Conservation (phyloP, 2,888 invertebrate genomes). For the Aphrophora alni region DNA sequence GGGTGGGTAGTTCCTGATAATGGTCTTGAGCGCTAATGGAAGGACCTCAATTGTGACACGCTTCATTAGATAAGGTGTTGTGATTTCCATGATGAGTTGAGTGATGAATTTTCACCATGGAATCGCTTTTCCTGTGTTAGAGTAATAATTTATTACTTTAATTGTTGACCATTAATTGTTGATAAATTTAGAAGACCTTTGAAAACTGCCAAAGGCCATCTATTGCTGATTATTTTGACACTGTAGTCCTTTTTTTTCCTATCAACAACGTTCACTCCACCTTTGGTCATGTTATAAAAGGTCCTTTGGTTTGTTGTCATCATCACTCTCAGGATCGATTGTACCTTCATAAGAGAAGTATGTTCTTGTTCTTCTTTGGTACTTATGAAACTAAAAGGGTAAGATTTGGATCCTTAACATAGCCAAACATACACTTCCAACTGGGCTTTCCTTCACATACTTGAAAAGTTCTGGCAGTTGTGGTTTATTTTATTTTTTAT, state of each 20-base stretch:
- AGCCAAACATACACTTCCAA: background rate
- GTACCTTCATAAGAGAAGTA: background rate
- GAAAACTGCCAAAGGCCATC: slow-evolving; percentile 24
- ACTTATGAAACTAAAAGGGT: background rate
- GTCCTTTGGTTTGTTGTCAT: slow-evolving; percentile 14
- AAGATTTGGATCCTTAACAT: background rate
- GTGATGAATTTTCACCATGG: background rate
- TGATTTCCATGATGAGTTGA: background rate
- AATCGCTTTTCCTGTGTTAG: slow-evolving; percentile 22
- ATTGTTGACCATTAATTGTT: slow-evolving; percentile 20
- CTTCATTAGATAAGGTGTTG: slow-evolving; percentile 10
- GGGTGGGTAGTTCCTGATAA: too few species aligned
- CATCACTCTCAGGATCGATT: background rate
- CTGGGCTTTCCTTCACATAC: background rate
- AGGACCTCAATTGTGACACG: background rate
- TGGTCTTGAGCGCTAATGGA: too few species aligned
- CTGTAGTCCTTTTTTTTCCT: slow-evolving; percentile 19
- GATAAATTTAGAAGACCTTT: slow-evolving; percentile 4
- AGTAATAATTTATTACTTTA: background rate
- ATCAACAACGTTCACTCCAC: slow-evolving; percentile 22
- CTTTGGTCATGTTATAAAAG: slow-evolving; percentile 20
- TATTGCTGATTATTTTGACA: slow-evolving; percentile 18
- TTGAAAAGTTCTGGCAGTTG: background rate
- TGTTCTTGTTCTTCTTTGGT: background rate
- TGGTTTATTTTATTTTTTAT: slow-evolving; percentile 9